phyloP scores from a whole-genome alignment of 2,113 vertebrate species.

The Marcusenius ussheri region DNA sequence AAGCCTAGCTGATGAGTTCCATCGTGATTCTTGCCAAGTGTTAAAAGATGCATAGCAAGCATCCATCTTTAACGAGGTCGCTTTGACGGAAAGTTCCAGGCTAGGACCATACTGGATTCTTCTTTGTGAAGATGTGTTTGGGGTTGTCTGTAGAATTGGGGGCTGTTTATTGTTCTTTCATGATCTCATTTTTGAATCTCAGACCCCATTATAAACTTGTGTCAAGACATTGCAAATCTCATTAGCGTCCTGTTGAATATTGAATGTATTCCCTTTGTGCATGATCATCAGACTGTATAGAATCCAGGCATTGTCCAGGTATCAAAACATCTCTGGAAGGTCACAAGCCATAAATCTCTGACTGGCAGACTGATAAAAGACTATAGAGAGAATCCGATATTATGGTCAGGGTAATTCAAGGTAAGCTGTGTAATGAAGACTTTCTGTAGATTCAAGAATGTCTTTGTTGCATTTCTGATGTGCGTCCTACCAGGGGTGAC shows the following conservation, averaged over 20 bases:
- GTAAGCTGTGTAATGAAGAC: neutral
- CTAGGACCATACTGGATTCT: neutral
- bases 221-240: neutral
- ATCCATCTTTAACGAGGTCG: slow-evolving; percentile 53
- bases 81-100: slow-evolving; percentile 57
- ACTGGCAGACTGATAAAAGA: neutral
- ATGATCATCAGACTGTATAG: neutral
- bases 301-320: neutral
- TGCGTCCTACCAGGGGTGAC: neutral
- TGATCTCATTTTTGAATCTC: neutral
- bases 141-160: neutral
- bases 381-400: neutral
- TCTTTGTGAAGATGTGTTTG: neutral
- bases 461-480: neutral
- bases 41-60: slow-evolving; percentile 55
- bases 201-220: neutral
- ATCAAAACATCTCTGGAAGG: neutral
- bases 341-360: neutral
- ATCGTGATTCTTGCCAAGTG: slow-evolving; percentile 39
- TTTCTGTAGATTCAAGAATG: neutral
- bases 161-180: neutral
- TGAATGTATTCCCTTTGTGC: neutral
- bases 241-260: slow-evolving; percentile 1
- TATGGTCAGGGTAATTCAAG: neutral
- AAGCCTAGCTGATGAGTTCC: slow-evolving; percentile 17